A percentile compares a stretch with the other conserved stretches of the same genome.
phyloP scores from a whole-genome alignment of 64 coral and sea anemone genomes.

The Anthopleura sola region DNA sequence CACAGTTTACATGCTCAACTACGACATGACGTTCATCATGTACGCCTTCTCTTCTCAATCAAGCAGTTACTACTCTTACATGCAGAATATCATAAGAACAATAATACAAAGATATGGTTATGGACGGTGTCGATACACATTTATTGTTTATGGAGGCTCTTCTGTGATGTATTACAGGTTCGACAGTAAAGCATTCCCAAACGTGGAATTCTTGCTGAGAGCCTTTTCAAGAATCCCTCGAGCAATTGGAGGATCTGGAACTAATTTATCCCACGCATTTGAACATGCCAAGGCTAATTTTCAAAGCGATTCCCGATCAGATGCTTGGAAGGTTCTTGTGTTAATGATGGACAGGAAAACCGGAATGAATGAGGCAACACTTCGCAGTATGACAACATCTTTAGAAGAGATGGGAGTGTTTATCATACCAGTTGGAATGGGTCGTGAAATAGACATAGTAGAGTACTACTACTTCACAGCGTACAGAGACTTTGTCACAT shows the following conservation, averaged over 20 bases:
- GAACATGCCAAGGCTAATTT: slow-evolving; percentile 13
- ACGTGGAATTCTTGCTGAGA: slow-evolving; percentile 16
- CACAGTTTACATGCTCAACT: slow-evolving; percentile 34
- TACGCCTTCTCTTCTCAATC: slow-evolving; percentile 22
- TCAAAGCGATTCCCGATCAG: not conserved
- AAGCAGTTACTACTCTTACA: slow-evolving; percentile 3
- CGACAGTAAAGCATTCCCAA: slow-evolving; percentile 13
- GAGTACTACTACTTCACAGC: slow-evolving; percentile 12
- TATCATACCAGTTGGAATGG: slow-evolving; percentile 11
- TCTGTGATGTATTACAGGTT: slow-evolving; percentile 19
- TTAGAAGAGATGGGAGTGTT: slow-evolving; percentile 10
- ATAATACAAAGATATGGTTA: slow-evolving; percentile 41
- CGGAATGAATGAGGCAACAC: not conserved
- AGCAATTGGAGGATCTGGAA: not conserved
- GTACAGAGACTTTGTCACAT: slow-evolving; percentile 11
- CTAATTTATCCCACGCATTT: slow-evolving; percentile 19
- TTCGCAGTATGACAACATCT: not conserved
- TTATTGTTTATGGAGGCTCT: slow-evolving; percentile 40
- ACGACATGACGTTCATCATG: slow-evolving; percentile 57
- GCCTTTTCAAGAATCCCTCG: not conserved
- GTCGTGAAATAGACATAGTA: not conserved
- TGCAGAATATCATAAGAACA: slow-evolving; percentile 15
- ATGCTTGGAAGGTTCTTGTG: slow-evolving; percentile 48
- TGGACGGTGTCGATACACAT: slow-evolving; percentile 38
- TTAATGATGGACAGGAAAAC: slow-evolving; percentile 34